A percentile compares a stretch with the other conserved stretches of the same genome.
phyloP scores from a whole-genome alignment of 23 tunicate species.

The Pegea sp. region DNA sequence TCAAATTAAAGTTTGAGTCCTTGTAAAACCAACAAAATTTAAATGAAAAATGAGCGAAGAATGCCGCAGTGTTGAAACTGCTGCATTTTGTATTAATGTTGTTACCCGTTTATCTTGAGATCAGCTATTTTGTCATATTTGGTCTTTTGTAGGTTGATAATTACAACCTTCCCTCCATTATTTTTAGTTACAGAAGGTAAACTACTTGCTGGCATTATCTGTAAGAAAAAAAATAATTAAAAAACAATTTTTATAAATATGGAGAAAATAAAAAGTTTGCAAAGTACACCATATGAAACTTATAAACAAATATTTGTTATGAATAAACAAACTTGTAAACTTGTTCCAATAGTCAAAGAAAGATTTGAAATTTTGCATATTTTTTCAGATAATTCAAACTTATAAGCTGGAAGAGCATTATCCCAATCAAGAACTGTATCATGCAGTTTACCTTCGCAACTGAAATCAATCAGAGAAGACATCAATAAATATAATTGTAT shows the following conservation, averaged over 20 bases:
- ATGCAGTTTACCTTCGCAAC: constrained; percentile 27
- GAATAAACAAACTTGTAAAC: too few relatives aligned
- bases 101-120: constrained; percentile 40
- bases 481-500: too few relatives aligned
- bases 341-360: constrained; percentile 47
- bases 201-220: constrained; percentile 71
- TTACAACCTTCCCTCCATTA: constrained; percentile 56
- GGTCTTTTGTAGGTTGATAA: constrained; percentile 66
- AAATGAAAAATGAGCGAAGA: too few relatives aligned
- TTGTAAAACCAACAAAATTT: not conserved
- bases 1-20: too few relatives aligned
- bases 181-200: constrained; percentile 58
- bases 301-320: too few relatives aligned
- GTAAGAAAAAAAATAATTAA: not conserved
- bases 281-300: not conserved
- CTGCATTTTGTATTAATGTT: too few relatives aligned
- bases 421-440: constrained; percentile 96
- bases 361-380: constrained; percentile 44
- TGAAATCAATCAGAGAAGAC: too few relatives aligned
- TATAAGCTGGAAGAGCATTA: constrained; percentile 54
- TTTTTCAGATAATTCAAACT: constrained; percentile 38
- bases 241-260: not conserved
- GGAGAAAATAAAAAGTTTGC: not conserved
- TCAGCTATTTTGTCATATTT: constrained; percentile 70
- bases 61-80: too few relatives aligned